phyloP scores from a whole-genome alignment of 2,888 invertebrate genomes.

The Temnothorax ravouxi region DNA sequence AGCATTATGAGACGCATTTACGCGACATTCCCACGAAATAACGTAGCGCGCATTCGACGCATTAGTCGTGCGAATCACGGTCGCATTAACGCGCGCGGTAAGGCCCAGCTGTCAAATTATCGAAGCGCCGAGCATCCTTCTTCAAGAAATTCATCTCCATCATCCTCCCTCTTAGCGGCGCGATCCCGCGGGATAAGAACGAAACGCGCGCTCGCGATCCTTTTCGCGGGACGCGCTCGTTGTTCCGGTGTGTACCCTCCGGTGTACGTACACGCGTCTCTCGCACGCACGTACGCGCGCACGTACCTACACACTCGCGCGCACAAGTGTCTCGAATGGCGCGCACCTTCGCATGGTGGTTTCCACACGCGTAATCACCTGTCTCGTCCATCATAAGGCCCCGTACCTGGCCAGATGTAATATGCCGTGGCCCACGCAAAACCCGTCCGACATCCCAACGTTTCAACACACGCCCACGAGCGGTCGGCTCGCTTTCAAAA shows the following conservation, averaged over 20 bases:
- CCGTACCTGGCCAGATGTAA: constrained; percentile 82
- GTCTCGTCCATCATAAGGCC: constrained; percentile 85
- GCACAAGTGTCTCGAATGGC: constrained; percentile 46
- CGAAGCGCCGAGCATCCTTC: constrained; percentile 39
- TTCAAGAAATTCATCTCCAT: constrained; percentile 46
- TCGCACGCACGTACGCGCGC: not conserved
- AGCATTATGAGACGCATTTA: not conserved
- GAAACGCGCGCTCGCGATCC: constrained; percentile 29
- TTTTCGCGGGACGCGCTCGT: constrained; percentile 15
- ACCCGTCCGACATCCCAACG: constrained; percentile 84
- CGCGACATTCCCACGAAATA: not conserved
- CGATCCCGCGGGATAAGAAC: constrained; percentile 53
- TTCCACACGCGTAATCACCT: constrained; percentile 86
- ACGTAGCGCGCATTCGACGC: not conserved
- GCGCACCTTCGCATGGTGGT: constrained; percentile 78
- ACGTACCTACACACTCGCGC: constrained; percentile 42
- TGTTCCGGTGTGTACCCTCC: not conserved
- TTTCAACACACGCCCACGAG: constrained; percentile 85
- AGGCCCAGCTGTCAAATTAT: constrained; percentile 46
- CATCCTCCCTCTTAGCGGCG: constrained; percentile 13
- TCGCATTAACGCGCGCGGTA: constrained; percentile 26
- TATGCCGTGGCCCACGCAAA: constrained; percentile 84
- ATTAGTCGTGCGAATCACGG: not conserved
- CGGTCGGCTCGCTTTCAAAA: constrained; percentile 84
- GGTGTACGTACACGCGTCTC: not conserved